Base-by-base conservation (phyloP, 1,140 invertebrate species). In the Parasteatoda tepidariorum region DNA sequence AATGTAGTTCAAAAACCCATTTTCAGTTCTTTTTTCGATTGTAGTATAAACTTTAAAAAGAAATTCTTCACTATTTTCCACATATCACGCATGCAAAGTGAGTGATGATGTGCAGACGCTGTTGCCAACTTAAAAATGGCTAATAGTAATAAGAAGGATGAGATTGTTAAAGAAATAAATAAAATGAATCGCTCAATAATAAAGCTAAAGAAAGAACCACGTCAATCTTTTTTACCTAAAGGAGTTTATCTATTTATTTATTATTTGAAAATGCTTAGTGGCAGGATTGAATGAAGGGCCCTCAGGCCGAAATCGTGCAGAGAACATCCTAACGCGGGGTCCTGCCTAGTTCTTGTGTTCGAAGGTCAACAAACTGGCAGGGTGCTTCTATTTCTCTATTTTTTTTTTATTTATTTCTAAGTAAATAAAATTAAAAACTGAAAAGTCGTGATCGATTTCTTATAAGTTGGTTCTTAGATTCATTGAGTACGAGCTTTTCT, bases 201-300 rank as follows among this genome's bases (percentile, higher is more conserved):
- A 64, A 76, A 76, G 59, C 24, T 30, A 64, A 64, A 4, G 74
- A 76, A 66, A 31, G 61, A 61, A 26, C 30, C n/a, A 28, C 22
- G 38, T 59, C 57, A 71, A 31, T 34, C 61, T 38, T 41, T 54
- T 54, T 28, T 30, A 30, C 38, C 30, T 48, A 62, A 76, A 59
- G 38, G 38, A 24, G 57, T 61, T 75, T 41, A 76, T 76, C 61
- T 76, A 64, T 74, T 74, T 74, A 61, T 74, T 71, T 61, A 38
- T 76, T 66, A 76, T 76, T 76, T 76, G 38, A 76, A 64, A 76
- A 76, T 76, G 74, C 74, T 76, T 64, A 76, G 61, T 33, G 22
- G 59, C 31, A 13, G 30, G 30, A 57, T 59, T 59, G 74, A 31
- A 11, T 68, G 66, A 59, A 61, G n/a, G 22, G 59, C 59, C 61